Base-by-base conservation (phyloP, 2,797 vertebrate genomes). In the Scomberomorus guttatus region DNA sequence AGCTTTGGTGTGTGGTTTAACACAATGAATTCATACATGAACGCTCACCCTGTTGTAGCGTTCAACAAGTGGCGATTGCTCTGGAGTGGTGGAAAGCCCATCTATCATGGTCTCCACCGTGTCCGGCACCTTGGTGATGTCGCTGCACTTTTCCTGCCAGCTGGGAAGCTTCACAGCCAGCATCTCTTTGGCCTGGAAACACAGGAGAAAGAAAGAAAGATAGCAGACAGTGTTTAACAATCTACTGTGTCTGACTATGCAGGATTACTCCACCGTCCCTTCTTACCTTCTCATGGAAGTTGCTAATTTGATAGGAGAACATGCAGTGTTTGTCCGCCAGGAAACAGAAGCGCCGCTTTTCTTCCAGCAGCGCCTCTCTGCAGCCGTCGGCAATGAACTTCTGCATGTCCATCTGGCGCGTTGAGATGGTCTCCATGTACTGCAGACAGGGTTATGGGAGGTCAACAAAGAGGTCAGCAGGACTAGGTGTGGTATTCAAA, bases 261-360 rank as follows among this genome's bases (percentile, higher is more conserved):
- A 8, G 75, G 72, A 75, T 18, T n/a, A 29, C 0, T 18, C 48
- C 9, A 67, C 44, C 0, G 5, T 14, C 18, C 2, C 3, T 1
- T 42, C 87, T 85, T 77, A 99, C 98, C 94, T 98, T 98, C 20
- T 95, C 75, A 0, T 99, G 97, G 77, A 97, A 98, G 89, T 90
- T 90, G 67, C 95, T 91, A 13, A 97, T 92, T 60, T 97, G 96
- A 80, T 93, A 94, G 44, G 97, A 95, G 80, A 99, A 98, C 93
- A 90, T 95, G 90, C 98, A 99, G 92, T 99, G 98, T 79, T 98
- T 99, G 95, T 99, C 98, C 2, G 97, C 98, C 72, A 99, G 95
- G 77, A 99, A 99, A 73, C 98, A 99, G 94, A 99, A 99, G 25
- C 98, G 96, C 77, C 98, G 95, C 83, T 98, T 99, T 83, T 99